Base-by-base conservation (phyloP, 30 jellyfish, hydroid and myxozoan species). In the Chironex yamaguchii region DNA sequence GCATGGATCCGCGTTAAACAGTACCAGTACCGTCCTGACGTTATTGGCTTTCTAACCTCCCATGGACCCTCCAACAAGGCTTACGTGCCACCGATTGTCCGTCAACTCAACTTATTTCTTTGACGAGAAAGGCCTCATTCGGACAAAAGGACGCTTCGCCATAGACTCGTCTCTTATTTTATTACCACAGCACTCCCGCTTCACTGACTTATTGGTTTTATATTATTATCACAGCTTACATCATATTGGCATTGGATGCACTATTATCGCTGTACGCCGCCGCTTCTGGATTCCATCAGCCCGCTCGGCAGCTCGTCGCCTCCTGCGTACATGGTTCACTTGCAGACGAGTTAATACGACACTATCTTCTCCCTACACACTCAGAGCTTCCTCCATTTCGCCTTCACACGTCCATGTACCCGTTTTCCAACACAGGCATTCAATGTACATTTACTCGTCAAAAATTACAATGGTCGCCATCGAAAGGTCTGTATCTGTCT, bases 201-300 rank as follows among this genome's bases (percentile, higher is more conserved):
- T 71, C 30, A 36, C 71, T 32, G 23, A 71, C 14, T 71, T 71
- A 23, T 21, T 71, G 49, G 30, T 71, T 71, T 3, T 71, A 17
- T 36, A 71, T 71, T 71, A 2, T 27, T 71, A 71, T 35, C 36
- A n/a, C 35, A 49, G 72, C 3, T 6, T 71, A 49, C 85, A 27
- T 35, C 85, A 71, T 25, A 28, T 75, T 27, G 88, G 88, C 2
- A 32, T 51, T 48, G 77, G 88, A 4, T 75, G 80, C 2, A 75
- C 77, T 0, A 75, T 75, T 52, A 58, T 75, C 34, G 88, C 88
- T 51, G 63, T 75, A 1, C 77, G 88, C 52, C 22, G 27, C 9
- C 88, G 78, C 14, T 75, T 75, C 30, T 75, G 88, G 88, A 51
- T 75, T 49, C 88, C 88, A 49, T 48, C 78, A 2, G 88, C 48